Base-by-base conservation (phyloP, 2,113 vertebrate genomes). In the Colossoma macropomum region DNA sequence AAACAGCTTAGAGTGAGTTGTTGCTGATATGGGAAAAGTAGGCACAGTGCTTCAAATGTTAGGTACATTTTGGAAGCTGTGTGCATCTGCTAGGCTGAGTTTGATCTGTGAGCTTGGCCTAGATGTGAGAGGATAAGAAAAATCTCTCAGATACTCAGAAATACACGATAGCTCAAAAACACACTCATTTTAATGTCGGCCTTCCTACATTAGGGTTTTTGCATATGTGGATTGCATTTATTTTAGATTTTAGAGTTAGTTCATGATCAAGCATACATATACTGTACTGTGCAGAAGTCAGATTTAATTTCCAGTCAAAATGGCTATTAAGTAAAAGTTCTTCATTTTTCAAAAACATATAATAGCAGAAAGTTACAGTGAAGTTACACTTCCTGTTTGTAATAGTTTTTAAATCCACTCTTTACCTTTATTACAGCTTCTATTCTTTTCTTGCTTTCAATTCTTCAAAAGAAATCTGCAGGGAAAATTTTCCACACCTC, bases 61-160 rank as follows among this genome's bases (percentile, higher is more conserved):
- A 25, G 77, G 34, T 81, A 80, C 50, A 25, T 72, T 75, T 66
- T 17, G 71, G 13, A 8, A 59, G 76, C 38, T 48, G 52, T 73
- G 74, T 82, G 69, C 59, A 56, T 60, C 19, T 66, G 73, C 70
- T 87, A 75, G 50, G 1, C 79, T 83, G 59, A 60, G 74, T 45
- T 62, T 85, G 79, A 89, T 83, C 75, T 30, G 3, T 68, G 76
- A 60, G 77, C 69, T 34, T 84, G 75, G 59, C 71, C 4, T 3
- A 23, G 38, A 54, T 82, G 77, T 13, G 13, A 62, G 76, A 86
- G 83, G 86, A 92, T 80, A 87, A 85, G 77, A 70, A 79, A 85
- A 85, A 79, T n/a, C n/a, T n/a, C n/a, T n/a, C n/a, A n/a, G 28
- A 78, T 75, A 52, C 8, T 83, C 54, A 85, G 79, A 87, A 54